Evolutionary conservation across 2,113 vertebrate species (phyloP).

Genomic region (Elaphurus davidianus): DNA sequence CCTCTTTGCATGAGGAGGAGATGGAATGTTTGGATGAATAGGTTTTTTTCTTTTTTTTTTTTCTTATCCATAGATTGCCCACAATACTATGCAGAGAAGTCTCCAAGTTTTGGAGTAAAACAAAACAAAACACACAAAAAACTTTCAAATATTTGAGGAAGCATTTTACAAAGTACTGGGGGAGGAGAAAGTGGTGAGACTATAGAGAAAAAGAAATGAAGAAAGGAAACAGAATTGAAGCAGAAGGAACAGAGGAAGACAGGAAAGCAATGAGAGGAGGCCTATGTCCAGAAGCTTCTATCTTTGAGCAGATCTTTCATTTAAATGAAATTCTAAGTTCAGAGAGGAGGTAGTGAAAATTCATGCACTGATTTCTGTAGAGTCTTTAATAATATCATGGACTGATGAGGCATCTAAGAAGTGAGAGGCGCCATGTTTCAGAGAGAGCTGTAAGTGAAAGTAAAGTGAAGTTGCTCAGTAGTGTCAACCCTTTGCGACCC

Average conservation of each 20-base stretch:
- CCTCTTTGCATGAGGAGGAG: slow-evolving; percentile 33
- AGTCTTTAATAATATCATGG: background rate
- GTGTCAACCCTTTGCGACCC: background rate
- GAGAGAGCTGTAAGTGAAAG: background rate
- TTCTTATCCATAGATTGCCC: slow-evolving; percentile 46
- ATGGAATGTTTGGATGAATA: slow-evolving; percentile 42
- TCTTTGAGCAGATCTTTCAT: background rate
- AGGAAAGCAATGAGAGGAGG: background rate
- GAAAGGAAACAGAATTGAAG: background rate
- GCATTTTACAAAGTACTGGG: background rate
- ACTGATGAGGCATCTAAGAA: background rate
- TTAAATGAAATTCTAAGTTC: background rate
- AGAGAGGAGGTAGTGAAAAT: background rate
- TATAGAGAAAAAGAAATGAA: background rate
- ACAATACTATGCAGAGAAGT: slow-evolving; percentile 32
- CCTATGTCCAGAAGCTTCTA: background rate
- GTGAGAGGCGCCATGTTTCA: background rate
- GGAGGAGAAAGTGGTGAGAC: background rate
- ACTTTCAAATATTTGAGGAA: slow-evolving; percentile 22
- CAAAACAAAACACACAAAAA: background rate
- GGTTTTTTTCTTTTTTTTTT: background rate
- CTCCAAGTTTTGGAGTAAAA: slow-evolving; percentile 17
- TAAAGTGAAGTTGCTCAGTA: background rate
- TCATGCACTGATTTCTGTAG: background rate
- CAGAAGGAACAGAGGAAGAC: background rate